Conservation (phyloP, 2,888 invertebrate species). For the Bembecia ichneumoniformis region DNA sequence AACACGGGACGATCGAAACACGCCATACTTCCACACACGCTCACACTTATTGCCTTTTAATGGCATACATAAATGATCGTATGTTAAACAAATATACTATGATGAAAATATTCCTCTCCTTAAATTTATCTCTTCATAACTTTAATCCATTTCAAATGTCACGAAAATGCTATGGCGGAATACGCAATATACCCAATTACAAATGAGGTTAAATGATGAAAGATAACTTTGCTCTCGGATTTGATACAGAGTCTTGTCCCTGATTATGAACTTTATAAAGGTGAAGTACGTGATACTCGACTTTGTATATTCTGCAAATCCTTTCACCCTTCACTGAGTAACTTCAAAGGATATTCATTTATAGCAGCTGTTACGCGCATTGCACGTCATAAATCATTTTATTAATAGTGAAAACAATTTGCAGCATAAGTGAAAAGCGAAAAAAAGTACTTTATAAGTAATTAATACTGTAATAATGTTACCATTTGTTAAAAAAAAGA, state of each 20-base stretch:
- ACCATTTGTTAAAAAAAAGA: too few relatives aligned
- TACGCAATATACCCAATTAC: conserved; percentile 10
- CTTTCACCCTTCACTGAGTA: conserved; percentile 22
- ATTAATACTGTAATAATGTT: too few relatives aligned
- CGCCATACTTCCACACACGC: conserved; percentile 18
- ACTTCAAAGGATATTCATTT: conserved; percentile 20
- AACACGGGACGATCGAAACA: conserved; percentile 22
- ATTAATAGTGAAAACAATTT: too few relatives aligned
- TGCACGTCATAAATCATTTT: too few relatives aligned
- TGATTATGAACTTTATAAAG: conserved; percentile 32
- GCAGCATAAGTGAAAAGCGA: too few relatives aligned
- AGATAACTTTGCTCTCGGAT: conserved; percentile 22
- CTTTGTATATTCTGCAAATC: conserved; percentile 13
- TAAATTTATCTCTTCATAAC: too few relatives aligned
- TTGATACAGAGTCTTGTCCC: conserved; percentile 22
- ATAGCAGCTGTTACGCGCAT: not conserved
- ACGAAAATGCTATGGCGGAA: conserved; percentile 8
- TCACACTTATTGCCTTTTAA: not conserved
- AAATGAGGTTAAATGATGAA: conserved; percentile 29
- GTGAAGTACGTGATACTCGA: conserved; percentile 14
- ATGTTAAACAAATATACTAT: not conserved
- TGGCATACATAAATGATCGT: not conserved
- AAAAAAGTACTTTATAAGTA: too few relatives aligned
- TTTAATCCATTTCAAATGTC: not conserved
- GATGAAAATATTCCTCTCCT: not conserved